phyloP scores from a whole-genome alignment of 2,888 invertebrate species.

The Tenthredo notha region DNA sequence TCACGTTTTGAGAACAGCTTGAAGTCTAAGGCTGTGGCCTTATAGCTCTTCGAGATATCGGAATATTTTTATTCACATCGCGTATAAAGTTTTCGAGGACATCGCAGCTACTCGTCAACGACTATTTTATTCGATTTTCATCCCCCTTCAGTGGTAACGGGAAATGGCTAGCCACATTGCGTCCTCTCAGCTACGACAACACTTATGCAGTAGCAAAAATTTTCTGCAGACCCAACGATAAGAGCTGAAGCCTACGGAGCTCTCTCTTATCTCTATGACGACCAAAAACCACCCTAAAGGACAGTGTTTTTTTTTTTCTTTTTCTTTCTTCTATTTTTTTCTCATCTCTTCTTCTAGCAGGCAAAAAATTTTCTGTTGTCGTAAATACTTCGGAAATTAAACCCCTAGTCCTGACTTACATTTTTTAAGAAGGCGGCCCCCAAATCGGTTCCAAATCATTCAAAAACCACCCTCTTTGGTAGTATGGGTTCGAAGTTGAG shows the following conservation, averaged over 20 bases:
- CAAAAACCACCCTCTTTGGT: too few species aligned
- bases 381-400: too few species aligned
- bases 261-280: not conserved
- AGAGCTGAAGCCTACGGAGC: not conserved
- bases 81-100: conserved; percentile 25
- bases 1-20: not conserved
- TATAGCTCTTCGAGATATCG: not conserved
- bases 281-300: not conserved
- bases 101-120: conserved; percentile 20
- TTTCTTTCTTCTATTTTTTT: not conserved
- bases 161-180: not conserved
- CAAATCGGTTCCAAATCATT: too few species aligned
- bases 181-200: not conserved
- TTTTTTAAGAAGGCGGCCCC: too few species aligned
- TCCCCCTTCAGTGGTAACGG: not conserved
- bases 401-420: too few species aligned
- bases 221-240: conserved; percentile 13
- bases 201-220: not conserved
- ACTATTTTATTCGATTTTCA: conserved; percentile 24
- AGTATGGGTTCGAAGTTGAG: too few species aligned
- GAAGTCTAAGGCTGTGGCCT: not conserved
- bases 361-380: not conserved
- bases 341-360: not conserved
- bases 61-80: conserved; percentile 19
- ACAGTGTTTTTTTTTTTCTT: not conserved